phyloP scores from a whole-genome alignment of 2,888 invertebrate genomes.

The Ypsolopha sequella region DNA sequence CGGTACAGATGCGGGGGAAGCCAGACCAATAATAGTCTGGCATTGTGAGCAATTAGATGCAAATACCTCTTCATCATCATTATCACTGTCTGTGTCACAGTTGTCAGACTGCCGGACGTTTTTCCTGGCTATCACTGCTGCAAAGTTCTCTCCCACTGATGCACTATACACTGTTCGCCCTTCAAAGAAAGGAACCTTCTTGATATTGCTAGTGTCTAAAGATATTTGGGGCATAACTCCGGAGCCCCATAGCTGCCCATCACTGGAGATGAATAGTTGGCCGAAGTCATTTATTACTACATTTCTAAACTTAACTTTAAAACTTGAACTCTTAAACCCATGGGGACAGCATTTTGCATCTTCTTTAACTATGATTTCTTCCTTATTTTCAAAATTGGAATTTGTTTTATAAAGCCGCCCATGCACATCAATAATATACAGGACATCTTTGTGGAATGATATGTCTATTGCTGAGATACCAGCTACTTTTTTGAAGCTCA shows the following conservation, averaged over 20 bases:
- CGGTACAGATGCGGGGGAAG: slow-evolving; percentile 70
- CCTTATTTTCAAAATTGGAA: slow-evolving; percentile 64
- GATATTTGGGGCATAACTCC: slow-evolving; percentile 77
- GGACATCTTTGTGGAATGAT: slow-evolving; percentile 69
- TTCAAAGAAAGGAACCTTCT: slow-evolving; percentile 77
- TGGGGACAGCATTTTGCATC: slow-evolving; percentile 75
- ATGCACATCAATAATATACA: slow-evolving; percentile 73
- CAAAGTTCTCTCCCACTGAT: slow-evolving; percentile 83
- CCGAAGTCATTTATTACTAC: slow-evolving; percentile 74
- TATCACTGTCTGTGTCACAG: slow-evolving; percentile 73
- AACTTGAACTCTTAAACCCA: slow-evolving; percentile 74
- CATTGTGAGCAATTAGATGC: slow-evolving; percentile 76
- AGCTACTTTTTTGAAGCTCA: slow-evolving; percentile 56
- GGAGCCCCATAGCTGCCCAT: slow-evolving; percentile 78
- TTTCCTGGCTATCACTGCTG: slow-evolving; percentile 78
- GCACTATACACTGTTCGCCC: slow-evolving; percentile 77
- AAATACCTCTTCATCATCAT: slow-evolving; percentile 74
- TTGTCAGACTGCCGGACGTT: slow-evolving; percentile 58
- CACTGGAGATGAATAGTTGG: slow-evolving; percentile 74
- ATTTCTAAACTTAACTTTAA: slow-evolving; percentile 72
- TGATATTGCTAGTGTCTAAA: slow-evolving; percentile 70
- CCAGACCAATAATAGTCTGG: slow-evolving; percentile 65
- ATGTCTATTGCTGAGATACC: slow-evolving; percentile 73
- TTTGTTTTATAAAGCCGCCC: slow-evolving; percentile 73
- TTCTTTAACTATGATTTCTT: slow-evolving; percentile 74